Evolutionary conservation across 2,888 invertebrate genomes (phyloP).

Genomic region (Drosophila recens): DNA sequence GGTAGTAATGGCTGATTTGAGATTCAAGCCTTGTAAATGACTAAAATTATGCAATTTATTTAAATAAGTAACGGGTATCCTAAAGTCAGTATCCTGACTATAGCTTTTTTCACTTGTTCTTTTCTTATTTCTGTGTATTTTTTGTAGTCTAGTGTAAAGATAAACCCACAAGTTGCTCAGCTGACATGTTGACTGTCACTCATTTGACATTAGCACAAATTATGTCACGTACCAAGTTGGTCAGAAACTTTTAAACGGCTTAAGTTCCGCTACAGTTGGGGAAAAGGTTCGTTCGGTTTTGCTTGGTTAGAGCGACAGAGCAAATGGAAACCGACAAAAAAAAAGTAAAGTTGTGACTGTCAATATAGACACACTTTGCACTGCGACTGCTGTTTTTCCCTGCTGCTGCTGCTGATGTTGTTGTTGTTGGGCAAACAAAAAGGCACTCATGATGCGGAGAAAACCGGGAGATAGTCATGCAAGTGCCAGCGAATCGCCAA

Average conservation of each 20-base stretch:
- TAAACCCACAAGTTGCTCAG: constrained; percentile 8
- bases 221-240: constrained; percentile 73
- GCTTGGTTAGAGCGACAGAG: constrained; percentile 25
- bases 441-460: constrained; percentile 42
- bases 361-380: constrained; percentile 63
- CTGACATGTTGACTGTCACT: constrained; percentile 39
- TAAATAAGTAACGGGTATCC: too few relatives aligned
- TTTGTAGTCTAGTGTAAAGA: constrained; percentile 17
- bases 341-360: constrained; percentile 53
- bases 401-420: constrained; percentile 3
- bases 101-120: too few relatives aligned
- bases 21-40: too few relatives aligned
- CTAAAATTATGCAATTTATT: too few relatives aligned
- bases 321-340: constrained; percentile 6
- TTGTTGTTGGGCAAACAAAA: constrained; percentile 41
- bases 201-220: constrained; percentile 70
- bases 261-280: constrained; percentile 48
- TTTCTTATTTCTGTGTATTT: background rate
- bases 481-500: constrained; percentile 72
- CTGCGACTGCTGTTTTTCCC: constrained; percentile 23
- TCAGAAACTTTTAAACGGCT: constrained; percentile 66
- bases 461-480: constrained; percentile 46
- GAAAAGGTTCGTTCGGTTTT: constrained; percentile 27
- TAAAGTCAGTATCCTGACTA: too few relatives aligned
- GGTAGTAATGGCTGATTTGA: too few relatives aligned